These are phyloP conservation scores for Premnoplex brunnescens DNA, from an alignment of 2,797 vertebrate genomes.

Conservation along the genomic window DNA sequence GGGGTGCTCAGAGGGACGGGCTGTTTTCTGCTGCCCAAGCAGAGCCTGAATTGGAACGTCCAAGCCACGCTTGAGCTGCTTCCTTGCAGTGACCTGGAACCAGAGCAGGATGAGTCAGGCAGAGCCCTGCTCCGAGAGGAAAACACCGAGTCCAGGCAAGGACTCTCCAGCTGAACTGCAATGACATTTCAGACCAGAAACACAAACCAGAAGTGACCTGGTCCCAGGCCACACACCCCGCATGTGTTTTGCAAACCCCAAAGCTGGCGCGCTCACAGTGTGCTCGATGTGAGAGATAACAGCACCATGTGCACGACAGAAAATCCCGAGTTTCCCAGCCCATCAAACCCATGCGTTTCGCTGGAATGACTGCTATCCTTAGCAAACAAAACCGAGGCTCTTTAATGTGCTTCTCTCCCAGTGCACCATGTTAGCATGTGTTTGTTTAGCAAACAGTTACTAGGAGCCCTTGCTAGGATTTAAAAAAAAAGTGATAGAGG, in stretches of 20 bases:
- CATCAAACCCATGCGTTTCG: not conserved
- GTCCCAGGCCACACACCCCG: not conserved
- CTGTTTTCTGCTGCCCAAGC: not conserved
- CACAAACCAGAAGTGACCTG: not conserved
- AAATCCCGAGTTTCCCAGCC: not conserved
- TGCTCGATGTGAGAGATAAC: not conserved
- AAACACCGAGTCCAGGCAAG: not conserved
- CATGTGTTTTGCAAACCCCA: not conserved
- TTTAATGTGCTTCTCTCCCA: not conserved
- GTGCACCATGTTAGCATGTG: not conserved
- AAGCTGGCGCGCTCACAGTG: not conserved
- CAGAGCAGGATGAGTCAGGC: not conserved
- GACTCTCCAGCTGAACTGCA: not conserved
- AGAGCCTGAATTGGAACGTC: not conserved
- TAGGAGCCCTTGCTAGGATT: not conserved
- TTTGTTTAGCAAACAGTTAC: constrained; percentile 49
- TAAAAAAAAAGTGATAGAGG: not conserved
- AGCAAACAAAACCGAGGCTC: constrained; percentile 7
- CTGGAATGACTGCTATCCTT: constrained; percentile 14
- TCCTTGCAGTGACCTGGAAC: not conserved
- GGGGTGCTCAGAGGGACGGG: rapidly evolving
- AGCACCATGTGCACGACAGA: not conserved
- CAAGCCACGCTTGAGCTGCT: not conserved
- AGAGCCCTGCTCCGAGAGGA: not conserved
- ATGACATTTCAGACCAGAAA: not conserved